phyloP scores from a whole-genome alignment of 2,797 vertebrate species.

The Anguilla pacifica region DNA sequence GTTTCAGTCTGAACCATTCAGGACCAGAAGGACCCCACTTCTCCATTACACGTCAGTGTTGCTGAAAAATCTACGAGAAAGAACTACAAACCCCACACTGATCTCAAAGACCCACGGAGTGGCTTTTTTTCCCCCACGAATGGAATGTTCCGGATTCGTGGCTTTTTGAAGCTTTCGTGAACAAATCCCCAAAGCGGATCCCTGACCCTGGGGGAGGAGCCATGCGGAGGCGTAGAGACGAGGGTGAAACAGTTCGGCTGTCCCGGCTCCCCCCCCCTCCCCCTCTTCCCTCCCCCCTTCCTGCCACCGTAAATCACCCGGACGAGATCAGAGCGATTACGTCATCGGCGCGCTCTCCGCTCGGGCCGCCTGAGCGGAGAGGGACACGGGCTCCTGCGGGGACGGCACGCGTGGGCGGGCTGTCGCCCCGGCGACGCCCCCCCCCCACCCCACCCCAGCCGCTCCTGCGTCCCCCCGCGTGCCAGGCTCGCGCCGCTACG shows the following conservation, averaged over 20 bases:
- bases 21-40: neutral
- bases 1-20: neutral
- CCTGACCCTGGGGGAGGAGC: neutral
- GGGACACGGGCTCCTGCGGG: neutral
- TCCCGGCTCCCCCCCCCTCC: neutral
- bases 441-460: neutral
- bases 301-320: constrained; percentile 18
- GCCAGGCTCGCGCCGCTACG: neutral
- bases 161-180: neutral
- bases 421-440: neutral
- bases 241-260: neutral
- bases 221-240: neutral
- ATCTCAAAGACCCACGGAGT: neutral
- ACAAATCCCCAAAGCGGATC: neutral
- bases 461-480: neutral
- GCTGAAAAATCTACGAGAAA: neutral
- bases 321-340: constrained; percentile 19
- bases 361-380: neutral
- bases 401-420: neutral
- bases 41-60: neutral
- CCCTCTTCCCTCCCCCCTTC: neutral
- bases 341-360: constrained; percentile 10
- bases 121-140: too few relatives aligned
- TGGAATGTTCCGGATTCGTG: neutral
- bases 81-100: neutral